A percentile compares a stretch with the other conserved stretches of the same genome.
Conservation (phyloP, 2,113 vertebrate genomes). For the Pleuronectes platessa region DNA sequence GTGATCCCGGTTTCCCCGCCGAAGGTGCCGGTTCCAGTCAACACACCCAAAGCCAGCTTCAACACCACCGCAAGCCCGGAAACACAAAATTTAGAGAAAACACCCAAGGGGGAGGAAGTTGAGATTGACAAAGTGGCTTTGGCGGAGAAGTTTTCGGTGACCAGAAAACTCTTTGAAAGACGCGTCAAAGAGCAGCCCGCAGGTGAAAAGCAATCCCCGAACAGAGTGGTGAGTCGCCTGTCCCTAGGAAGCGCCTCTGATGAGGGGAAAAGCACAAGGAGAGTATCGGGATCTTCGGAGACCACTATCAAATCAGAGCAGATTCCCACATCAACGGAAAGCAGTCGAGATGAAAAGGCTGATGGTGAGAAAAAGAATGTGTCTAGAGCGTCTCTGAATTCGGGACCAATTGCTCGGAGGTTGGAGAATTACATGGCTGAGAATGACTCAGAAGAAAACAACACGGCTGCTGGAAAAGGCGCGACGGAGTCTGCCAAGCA, state of each 20-base stretch:
- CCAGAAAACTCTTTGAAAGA: constrained; percentile 92
- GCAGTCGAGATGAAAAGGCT: constrained; percentile 71
- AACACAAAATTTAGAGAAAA: constrained; percentile 79
- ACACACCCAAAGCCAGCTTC: constrained; percentile 78
- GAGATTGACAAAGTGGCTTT: constrained; percentile 91
- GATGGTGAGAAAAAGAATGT: constrained; percentile 68
- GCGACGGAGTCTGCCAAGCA: constrained; percentile 59
- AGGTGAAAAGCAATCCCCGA: constrained; percentile 82
- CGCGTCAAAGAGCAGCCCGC: constrained; percentile 85
- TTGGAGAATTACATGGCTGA: constrained; percentile 87
- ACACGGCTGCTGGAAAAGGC: constrained; percentile 62
- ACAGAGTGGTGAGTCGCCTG: constrained; percentile 77
- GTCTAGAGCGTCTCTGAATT: constrained; percentile 82
- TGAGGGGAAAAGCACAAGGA: constrained; percentile 73
- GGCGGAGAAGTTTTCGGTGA: constrained; percentile 93
- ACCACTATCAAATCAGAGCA: constrained; percentile 72
- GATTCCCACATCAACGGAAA: constrained; percentile 46
- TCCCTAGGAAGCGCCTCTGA: constrained; percentile 80
- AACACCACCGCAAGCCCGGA: constrained; percentile 79
- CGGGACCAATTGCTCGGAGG: constrained; percentile 89
- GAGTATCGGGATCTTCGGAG: constrained; percentile 73
- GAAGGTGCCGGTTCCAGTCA: constrained; percentile 78
- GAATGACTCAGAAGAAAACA: constrained; percentile 83
- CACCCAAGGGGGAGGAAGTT: constrained; percentile 85
- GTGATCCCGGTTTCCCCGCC: constrained; percentile 71